phyloP scores from a whole-genome alignment of 1,140 invertebrate species.

The Linepithema humile region DNA sequence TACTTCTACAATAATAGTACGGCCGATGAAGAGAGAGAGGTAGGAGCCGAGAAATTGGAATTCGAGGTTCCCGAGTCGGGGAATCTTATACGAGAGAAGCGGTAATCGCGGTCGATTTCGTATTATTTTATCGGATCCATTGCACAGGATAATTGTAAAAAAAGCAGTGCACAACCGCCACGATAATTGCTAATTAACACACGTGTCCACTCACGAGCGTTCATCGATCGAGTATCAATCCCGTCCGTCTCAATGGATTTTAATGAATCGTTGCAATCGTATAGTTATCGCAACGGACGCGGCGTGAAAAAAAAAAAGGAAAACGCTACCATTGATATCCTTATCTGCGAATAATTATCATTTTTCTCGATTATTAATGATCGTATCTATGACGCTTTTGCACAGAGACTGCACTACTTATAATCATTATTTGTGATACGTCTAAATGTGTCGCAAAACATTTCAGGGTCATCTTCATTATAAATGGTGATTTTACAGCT shows the following conservation, averaged over 20 bases:
- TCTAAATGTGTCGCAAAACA: not conserved
- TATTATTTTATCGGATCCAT: conserved; percentile 31
- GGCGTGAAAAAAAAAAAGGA: not conserved
- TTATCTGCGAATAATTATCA: not conserved
- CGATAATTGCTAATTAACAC: conserved; percentile 48
- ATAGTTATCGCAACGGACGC: not conserved
- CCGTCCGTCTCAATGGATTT: conserved; percentile 1
- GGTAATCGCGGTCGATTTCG: not conserved
- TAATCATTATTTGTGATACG: not conserved
- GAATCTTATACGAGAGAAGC: conserved; percentile 14
- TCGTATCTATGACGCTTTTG: not conserved
- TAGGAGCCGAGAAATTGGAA: not conserved
- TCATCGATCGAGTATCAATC: conserved; percentile 4
- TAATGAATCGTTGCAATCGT: conserved; percentile 1
- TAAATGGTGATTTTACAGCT: not conserved
- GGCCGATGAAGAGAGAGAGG: too few species aligned
- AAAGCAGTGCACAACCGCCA: not conserved
- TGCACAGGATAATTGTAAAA: conserved; percentile 43
- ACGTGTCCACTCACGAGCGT: conserved; percentile 5
- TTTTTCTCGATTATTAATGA: not conserved
- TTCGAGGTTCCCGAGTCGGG: too few species aligned
- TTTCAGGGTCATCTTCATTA: not conserved
- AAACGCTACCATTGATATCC: not conserved
- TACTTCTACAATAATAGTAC: not conserved
- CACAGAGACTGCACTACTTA: not conserved